Conservation (phyloP, 1,140 invertebrate species). For the Coptotermes formosanus region DNA sequence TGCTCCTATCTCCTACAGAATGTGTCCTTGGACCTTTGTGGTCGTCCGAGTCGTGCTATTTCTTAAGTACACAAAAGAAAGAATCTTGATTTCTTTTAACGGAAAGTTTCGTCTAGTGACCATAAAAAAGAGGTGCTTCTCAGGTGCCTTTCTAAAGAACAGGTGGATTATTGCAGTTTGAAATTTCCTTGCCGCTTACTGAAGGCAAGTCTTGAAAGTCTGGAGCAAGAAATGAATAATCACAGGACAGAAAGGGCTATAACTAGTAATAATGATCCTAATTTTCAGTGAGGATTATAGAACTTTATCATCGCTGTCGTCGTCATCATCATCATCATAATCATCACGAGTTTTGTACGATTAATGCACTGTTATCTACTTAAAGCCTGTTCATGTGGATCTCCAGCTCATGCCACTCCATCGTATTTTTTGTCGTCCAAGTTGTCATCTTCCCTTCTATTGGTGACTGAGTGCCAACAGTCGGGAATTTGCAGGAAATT, state of each 20-base stretch:
- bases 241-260: neutral
- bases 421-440: too few species aligned
- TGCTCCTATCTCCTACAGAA: neutral
- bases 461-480: too few species aligned
- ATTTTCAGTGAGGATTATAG: too few species aligned
- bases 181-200: neutral
- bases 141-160: neutral
- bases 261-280: too few species aligned
- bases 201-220: neutral
- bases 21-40: slow-evolving; percentile 1
- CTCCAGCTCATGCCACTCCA: too few species aligned
- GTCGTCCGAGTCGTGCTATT: neutral
- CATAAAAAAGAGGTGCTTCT: neutral
- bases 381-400: too few species aligned
- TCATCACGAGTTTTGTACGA: too few species aligned
- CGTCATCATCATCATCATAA: too few species aligned
- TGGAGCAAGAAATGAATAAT: neutral
- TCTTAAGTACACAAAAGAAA: neutral
- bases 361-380: too few species aligned
- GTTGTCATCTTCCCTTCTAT: too few species aligned
- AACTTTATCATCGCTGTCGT: too few species aligned
- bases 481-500: too few species aligned
- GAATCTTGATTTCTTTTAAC: neutral
- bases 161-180: neutral
- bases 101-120: neutral